Percentiles rank a stretch among this genome's conserved stretches.
Conservation (phyloP, 2,113 vertebrate genomes). For the Setophaga petechia region DNA sequence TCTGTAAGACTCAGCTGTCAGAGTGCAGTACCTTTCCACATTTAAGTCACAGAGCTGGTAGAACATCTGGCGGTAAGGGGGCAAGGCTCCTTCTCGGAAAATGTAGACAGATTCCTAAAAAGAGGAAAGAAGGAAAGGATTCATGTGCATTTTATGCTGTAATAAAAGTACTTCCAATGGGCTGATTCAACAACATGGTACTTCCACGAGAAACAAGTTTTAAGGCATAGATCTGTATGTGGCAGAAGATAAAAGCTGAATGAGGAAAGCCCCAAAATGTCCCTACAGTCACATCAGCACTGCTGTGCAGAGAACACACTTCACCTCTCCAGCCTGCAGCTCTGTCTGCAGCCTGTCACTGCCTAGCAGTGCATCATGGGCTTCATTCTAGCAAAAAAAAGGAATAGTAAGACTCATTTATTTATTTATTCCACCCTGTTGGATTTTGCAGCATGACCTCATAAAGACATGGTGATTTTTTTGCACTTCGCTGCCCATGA, state of each 20-base stretch:
- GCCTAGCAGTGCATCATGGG: accelerated
- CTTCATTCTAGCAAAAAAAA: background rate
- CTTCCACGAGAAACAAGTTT: background rate
- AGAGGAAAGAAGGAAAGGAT: background rate
- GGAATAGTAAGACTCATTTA: background rate
- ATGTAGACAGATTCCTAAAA: constrained; percentile 87
- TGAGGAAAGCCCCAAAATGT: background rate
- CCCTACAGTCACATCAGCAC: background rate
- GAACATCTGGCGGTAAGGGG: constrained; percentile 98
- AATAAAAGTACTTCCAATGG: background rate
- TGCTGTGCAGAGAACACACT: background rate
- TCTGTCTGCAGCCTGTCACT: background rate
- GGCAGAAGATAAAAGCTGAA: background rate
- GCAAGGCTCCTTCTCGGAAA: constrained; percentile 88
- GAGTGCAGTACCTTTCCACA: constrained; percentile 81
- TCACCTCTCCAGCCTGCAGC: background rate
- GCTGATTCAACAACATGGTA: background rate
- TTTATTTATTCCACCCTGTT: background rate
- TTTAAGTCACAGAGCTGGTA: constrained; percentile 96
- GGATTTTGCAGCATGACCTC: background rate
- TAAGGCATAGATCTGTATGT: background rate
- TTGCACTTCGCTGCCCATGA: background rate
- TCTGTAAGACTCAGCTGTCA: background rate
- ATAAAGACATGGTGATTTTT: background rate
- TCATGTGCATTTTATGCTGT: background rate